Conservation (phyloP, 2,797 vertebrate species). For the Hydrolagus colliei region DNA sequence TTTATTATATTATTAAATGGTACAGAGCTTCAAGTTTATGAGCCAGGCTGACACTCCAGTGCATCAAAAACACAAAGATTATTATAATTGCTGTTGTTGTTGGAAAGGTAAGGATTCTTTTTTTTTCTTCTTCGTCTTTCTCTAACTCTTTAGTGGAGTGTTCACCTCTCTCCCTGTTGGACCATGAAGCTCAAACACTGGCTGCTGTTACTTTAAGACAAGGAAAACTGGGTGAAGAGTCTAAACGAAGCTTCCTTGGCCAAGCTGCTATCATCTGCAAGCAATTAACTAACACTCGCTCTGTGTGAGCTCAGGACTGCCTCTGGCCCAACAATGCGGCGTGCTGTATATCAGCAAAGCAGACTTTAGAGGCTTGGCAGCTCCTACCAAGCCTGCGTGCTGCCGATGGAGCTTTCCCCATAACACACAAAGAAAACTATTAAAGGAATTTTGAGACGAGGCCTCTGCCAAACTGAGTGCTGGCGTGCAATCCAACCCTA, state of each 20-base stretch:
- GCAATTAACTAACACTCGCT: background rate
- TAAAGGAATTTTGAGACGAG: slow-evolving; percentile 25
- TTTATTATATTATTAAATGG: too few relatives aligned
- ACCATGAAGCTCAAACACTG: background rate
- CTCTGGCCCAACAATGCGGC: slow-evolving; percentile 3
- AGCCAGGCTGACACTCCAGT: too few relatives aligned
- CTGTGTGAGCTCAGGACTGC: background rate
- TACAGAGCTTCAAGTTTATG: too few relatives aligned
- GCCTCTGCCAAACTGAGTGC: background rate
- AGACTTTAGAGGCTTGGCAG: slow-evolving; percentile 7
- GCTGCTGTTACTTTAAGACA: background rate
- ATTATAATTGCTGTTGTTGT: too few relatives aligned
- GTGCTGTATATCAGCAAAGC: background rate
- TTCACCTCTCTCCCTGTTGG: background rate
- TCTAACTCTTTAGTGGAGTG: too few relatives aligned
- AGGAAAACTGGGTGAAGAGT: background rate
- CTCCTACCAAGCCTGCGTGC: slow-evolving; percentile 13
- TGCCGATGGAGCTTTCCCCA: slow-evolving; percentile 25
- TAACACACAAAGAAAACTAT: slow-evolving; percentile 19
- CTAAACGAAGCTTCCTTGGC: slow-evolving; percentile 1
- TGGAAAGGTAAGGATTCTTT: too few relatives aligned
- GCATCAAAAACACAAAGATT: too few relatives aligned
- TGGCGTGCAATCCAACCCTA: background rate
- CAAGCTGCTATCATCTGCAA: background rate
- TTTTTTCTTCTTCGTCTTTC: too few relatives aligned